Conservation (phyloP, 2,113 vertebrate genomes). For the Catharus bicknelli region DNA sequence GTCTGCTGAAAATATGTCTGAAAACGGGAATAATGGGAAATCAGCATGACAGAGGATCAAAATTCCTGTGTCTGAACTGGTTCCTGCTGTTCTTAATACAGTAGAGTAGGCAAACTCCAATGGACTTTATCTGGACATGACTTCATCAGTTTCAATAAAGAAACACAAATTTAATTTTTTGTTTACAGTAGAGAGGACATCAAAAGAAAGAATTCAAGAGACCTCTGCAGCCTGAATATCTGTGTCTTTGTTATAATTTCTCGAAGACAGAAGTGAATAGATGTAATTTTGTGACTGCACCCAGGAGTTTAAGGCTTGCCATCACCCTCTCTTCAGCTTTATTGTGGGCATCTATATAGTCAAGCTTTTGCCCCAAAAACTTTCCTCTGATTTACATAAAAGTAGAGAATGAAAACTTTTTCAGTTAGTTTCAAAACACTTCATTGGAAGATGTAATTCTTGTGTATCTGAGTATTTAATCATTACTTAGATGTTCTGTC, state of each 20-base stretch:
- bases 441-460: not conserved
- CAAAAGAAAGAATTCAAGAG: not conserved
- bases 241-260: not conserved
- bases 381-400: not conserved
- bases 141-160: not conserved
- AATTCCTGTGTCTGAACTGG: not conserved
- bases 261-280: not conserved
- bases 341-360: not conserved
- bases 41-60: accelerated
- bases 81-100: not conserved
- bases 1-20: not conserved
- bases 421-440: not conserved
- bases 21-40: not conserved
- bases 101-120: accelerated
- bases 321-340: not conserved
- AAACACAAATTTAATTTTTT: not conserved
- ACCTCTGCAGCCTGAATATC: not conserved
- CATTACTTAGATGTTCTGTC: not conserved
- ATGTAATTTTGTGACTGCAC: not conserved
- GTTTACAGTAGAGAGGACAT: not conserved
- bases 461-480: not conserved
- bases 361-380: not conserved
- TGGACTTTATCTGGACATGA: not conserved
- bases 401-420: not conserved
- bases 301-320: not conserved